These are phyloP conservation scores for Hystrix brachyura DNA, from an alignment of 2,113 vertebrate species.

Conservation along the genomic window DNA sequence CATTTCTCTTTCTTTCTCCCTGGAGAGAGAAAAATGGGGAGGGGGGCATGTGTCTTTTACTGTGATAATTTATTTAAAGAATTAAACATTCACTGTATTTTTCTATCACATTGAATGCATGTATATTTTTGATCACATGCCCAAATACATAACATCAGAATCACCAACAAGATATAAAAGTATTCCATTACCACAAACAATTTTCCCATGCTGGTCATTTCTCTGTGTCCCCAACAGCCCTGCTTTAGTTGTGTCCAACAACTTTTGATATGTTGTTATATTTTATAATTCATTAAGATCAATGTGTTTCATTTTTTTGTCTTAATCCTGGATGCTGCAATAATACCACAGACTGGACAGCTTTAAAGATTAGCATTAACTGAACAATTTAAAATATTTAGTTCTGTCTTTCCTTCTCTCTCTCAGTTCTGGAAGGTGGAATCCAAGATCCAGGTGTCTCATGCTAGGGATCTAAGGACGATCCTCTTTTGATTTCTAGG, in stretches of 20 bases:
- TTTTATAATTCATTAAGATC: neutral
- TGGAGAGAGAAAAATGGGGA: neutral
- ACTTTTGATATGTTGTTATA: neutral
- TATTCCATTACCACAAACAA: neutral
- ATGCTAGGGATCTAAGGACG: fast-evolving
- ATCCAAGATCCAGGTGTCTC: fast-evolving
- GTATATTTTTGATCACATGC: neutral
- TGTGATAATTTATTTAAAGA: neutral
- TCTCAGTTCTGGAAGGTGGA: neutral
- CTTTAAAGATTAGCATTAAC: neutral
- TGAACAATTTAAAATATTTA: neutral
- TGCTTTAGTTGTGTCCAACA: neutral
- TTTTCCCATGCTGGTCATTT: too few relatives aligned
- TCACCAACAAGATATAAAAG: neutral
- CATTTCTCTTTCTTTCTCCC: neutral
- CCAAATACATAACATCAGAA: neutral
- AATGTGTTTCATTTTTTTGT: neutral
- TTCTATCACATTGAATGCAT: neutral
- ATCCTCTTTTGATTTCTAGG: neutral
- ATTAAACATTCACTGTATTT: neutral
- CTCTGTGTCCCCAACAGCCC: fast-evolving
- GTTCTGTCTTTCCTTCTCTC: too few relatives aligned
- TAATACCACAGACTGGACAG: neutral
- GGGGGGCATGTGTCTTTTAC: neutral
- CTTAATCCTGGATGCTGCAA: neutral